A percentile compares a stretch with the other conserved stretches of the same genome.
phyloP scores from a whole-genome alignment of 2,888 invertebrate genomes.

The Reticulitermes lucifugus region DNA sequence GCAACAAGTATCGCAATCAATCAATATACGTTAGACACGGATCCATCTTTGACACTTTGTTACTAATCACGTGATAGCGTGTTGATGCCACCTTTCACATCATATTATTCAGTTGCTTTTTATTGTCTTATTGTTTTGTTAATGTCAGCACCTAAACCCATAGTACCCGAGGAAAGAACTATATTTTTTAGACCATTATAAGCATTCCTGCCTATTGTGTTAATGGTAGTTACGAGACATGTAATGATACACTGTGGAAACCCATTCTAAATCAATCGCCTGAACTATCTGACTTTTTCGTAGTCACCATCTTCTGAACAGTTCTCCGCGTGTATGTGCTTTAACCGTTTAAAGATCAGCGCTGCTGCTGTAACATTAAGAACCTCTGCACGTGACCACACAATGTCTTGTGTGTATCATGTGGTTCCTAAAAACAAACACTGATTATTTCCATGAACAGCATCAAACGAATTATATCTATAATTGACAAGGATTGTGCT shows the following conservation, averaged over 20 bases:
- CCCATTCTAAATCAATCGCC: background rate
- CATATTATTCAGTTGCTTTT: conserved; percentile 2
- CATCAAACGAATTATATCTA: too few relatives aligned
- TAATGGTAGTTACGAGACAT: background rate
- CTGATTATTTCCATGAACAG: too few relatives aligned
- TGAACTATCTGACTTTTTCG: too few relatives aligned
- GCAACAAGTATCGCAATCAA: background rate
- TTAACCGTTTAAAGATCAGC: too few relatives aligned
- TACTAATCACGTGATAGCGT: conserved; percentile 10
- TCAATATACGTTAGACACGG: background rate
- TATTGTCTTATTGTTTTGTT: background rate
- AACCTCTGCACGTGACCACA: too few relatives aligned
- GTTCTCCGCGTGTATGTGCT: too few relatives aligned
- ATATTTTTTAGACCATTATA: background rate
- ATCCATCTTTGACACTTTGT: background rate
- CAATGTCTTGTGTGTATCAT: too few relatives aligned
- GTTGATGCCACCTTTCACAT: background rate
- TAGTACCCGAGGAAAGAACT: background rate
- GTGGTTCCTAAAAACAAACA: too few relatives aligned
- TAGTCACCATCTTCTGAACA: too few relatives aligned
- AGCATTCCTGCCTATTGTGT: background rate
- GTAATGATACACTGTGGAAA: background rate
- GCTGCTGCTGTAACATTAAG: too few relatives aligned
- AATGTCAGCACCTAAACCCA: background rate
- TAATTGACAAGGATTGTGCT: too few relatives aligned